These are phyloP conservation scores for Deroplatys truncata DNA, from an alignment of 2,888 invertebrate species.

Conservation along the genomic window DNA sequence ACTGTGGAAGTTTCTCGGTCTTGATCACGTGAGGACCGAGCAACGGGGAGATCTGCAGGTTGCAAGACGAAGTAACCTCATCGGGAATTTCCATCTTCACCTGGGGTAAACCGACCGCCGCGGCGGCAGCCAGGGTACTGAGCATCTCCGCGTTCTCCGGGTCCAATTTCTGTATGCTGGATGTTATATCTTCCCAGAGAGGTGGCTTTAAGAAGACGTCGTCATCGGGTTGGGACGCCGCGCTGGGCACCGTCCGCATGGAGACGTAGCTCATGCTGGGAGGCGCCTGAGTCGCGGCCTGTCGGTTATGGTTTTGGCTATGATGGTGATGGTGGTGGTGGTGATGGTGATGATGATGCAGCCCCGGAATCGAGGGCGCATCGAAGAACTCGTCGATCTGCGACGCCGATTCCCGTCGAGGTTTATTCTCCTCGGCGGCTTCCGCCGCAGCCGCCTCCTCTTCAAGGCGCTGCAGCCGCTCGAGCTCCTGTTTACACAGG, in stretches of 20 bases:
- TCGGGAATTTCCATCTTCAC: conserved; percentile 77
- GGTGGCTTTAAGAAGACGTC: conserved; percentile 78
- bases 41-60: conserved; percentile 13
- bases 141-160: conserved; percentile 87
- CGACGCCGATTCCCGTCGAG: conserved; percentile 56
- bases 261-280: conserved; percentile 51
- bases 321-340: conserved; percentile 22
- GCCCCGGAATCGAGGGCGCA: conserved; percentile 38
- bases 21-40: conserved; percentile 30
- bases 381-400: conserved; percentile 66
- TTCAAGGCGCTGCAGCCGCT: conserved; percentile 58
- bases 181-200: conserved; percentile 90
- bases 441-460: conserved; percentile 49
- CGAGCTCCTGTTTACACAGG: conserved; percentile 73
- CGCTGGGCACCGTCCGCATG: conserved; percentile 49
- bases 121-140: conserved; percentile 43
- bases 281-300: neutral
- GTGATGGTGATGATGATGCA: conserved; percentile 32
- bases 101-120: conserved; percentile 56
- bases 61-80: conserved; percentile 42
- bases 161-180: conserved; percentile 85
- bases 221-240: conserved; percentile 57
- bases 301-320: conserved; percentile 16
- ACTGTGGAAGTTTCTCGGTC: conserved; percentile 35
- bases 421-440: conserved; percentile 43